Base-by-base conservation (phyloP, 2,797 vertebrate genomes). In the Trachurus trachurus region DNA sequence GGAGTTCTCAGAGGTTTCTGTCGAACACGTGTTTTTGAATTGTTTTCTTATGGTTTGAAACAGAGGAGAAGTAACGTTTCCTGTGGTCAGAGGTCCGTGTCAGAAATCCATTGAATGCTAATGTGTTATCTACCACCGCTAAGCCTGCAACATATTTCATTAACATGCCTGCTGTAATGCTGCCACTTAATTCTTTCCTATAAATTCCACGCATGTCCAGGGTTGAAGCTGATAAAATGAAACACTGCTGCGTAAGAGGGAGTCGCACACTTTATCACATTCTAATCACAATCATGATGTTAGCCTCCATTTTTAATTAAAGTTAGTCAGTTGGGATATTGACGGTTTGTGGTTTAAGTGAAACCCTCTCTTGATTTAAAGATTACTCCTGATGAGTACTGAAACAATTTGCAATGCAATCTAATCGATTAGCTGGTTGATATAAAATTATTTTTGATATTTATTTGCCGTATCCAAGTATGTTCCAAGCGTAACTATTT, bases 1-100 rank as follows among this genome's bases (percentile, higher is more conserved):
- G 22, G 31, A 26, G 22, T 66, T 54, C 54, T 66, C 59, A 42
- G 59, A 71, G 66, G n/a, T 57, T 57, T 74, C 31, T 57, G 34
- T 58, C 45, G 47, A 63, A 74, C 71, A 69, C 11, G 6, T 75
- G 67, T 62, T 81, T 83, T 44, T 67, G 13, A 75, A 63, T 50
- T 54, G 49, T 45, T 57, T 56, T 71, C 16, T 67, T 29, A 2
- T 49, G 37, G 12, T 57, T 53, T 37, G 31, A 65, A 75, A 44
- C 62, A 44, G 12, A 68, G 49, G 63, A 60, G n/a, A 58, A 59
- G 54, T 44, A 21, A 56, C 37, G 52, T 81, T 67, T 67, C 39
- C 76, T 64, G 40, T 53, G 40, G 39, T 13, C 57, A 63, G 39
- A 44, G 56, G 49, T 76, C 63, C 61, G 39, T 66, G 39, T 50